phyloP scores from a whole-genome alignment of 2,113 vertebrate species.

The Procapra przewalskii region DNA sequence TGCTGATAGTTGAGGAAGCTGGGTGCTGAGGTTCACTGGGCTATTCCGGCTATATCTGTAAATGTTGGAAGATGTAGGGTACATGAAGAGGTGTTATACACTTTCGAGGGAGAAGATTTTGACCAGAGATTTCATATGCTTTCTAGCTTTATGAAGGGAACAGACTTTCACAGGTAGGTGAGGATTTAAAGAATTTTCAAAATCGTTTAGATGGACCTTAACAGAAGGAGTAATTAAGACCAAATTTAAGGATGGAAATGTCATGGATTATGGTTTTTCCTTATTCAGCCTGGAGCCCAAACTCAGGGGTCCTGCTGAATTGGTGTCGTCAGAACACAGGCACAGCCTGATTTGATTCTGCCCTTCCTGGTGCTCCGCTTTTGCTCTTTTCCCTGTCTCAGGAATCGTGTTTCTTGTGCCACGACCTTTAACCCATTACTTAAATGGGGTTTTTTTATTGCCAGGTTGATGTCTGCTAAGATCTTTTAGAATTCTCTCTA shows the following conservation, averaged over 20 bases:
- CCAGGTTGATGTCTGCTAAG: neutral
- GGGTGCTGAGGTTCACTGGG: neutral
- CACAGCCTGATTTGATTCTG: neutral
- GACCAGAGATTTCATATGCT: neutral
- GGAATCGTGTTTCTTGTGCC: neutral
- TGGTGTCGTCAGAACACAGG: neutral
- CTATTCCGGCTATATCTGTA: neutral
- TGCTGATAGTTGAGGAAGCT: neutral
- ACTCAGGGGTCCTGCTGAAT: neutral
- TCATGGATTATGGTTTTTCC: neutral
- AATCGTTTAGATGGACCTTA: neutral
- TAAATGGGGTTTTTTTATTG: neutral
- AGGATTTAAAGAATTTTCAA: neutral
- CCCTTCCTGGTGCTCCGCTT: neutral
- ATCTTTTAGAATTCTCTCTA: neutral
- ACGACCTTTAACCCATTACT: neutral
- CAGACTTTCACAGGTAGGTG: neutral
- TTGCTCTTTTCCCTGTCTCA: neutral
- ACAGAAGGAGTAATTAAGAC: constrained; percentile 21
- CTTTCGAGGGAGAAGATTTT: neutral
- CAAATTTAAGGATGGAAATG: neutral
- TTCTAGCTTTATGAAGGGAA: neutral
- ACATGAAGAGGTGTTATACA: neutral
- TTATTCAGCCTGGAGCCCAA: neutral
- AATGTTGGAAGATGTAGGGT: neutral